Conservation (phyloP, 2,888 invertebrate genomes). For the Eurytoma adleriae region DNA sequence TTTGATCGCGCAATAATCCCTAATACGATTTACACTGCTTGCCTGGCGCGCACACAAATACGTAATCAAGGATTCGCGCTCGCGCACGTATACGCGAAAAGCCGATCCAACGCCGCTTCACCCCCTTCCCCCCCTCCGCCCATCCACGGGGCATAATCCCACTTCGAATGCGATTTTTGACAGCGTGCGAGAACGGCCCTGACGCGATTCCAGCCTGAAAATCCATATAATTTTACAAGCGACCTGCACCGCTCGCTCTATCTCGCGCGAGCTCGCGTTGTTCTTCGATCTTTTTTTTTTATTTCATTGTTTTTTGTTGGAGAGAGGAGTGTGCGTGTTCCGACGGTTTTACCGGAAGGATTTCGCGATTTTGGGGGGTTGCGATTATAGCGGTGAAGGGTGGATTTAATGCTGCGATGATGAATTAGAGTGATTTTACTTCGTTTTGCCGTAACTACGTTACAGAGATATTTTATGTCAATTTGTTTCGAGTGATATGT, state of each 20-base stretch:
- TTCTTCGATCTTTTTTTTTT: not conserved
- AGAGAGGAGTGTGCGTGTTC: no score
- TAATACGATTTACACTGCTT: conserved; percentile 75
- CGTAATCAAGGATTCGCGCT: conserved; percentile 53
- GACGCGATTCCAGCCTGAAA: conserved; percentile 28
- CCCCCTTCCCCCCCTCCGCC: not conserved
- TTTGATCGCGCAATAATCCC: conserved; percentile 76
- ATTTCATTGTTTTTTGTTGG: not conserved
- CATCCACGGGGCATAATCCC: conserved; percentile 24
- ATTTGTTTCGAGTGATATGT: no score
- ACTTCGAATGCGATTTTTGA: conserved; percentile 51
- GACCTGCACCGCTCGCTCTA: not conserved
- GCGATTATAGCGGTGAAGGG: no score
- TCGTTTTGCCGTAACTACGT: no score
- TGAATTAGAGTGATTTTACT: no score
- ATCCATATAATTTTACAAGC: conserved; percentile 41
- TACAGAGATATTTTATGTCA: no score
- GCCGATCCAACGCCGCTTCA: not conserved
- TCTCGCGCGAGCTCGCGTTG: not conserved
- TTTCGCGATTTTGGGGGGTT: no score
- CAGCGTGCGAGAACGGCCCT: conserved; percentile 17
- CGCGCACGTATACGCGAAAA: conserved; percentile 18
- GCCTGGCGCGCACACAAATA: conserved; percentile 37
- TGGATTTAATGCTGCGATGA: no score
- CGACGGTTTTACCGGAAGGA: no score